Evolutionary conservation across 2,797 vertebrate species (phyloP).

Genomic region (Neosilurus mollespiculum): DNA sequence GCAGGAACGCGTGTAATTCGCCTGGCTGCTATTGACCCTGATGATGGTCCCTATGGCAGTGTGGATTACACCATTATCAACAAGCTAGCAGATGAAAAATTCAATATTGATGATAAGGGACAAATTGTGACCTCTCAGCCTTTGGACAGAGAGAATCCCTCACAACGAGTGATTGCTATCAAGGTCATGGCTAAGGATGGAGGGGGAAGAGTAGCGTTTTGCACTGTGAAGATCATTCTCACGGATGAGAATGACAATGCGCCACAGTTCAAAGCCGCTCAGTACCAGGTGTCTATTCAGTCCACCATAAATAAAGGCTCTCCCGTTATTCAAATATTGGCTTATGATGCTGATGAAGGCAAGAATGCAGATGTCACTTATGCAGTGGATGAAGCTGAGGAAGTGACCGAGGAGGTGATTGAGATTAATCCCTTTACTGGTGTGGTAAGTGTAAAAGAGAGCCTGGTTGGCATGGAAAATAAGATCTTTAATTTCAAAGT

Average conservation of each 20-base stretch:
- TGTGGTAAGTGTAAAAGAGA: slow-evolving; percentile 88
- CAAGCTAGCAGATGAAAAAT: slow-evolving; percentile 90
- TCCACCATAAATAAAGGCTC: slow-evolving; percentile 89
- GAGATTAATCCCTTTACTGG: slow-evolving; percentile 93
- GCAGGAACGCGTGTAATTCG: slow-evolving; percentile 92
- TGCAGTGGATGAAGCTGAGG: slow-evolving; percentile 82
- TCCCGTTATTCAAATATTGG: slow-evolving; percentile 90
- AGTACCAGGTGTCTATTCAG: slow-evolving; percentile 89
- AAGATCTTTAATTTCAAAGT: slow-evolving; percentile 91
- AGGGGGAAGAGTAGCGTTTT: slow-evolving; percentile 92
- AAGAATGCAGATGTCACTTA: slow-evolving; percentile 96
- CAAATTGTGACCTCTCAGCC: slow-evolving; percentile 87
- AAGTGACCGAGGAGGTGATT: slow-evolving; percentile 83
- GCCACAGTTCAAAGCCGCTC: slow-evolving; percentile 88
- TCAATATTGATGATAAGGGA: slow-evolving; percentile 81
- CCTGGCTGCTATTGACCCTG: slow-evolving; percentile 87
- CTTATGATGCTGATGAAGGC: slow-evolving; percentile 94
- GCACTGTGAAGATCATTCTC: slow-evolving; percentile 94
- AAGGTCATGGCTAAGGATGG: slow-evolving; percentile 97
- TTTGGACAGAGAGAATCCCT: slow-evolving; percentile 91
- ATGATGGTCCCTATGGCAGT: slow-evolving; percentile 88
- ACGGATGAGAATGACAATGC: slow-evolving; percentile 96
- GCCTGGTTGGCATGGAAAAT: slow-evolving; percentile 88
- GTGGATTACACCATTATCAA: slow-evolving; percentile 98
- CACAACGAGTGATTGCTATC: slow-evolving; percentile 90